Evolutionary conservation across 2,888 invertebrate species (phyloP).

Genomic region (Macropis europaea): DNA sequence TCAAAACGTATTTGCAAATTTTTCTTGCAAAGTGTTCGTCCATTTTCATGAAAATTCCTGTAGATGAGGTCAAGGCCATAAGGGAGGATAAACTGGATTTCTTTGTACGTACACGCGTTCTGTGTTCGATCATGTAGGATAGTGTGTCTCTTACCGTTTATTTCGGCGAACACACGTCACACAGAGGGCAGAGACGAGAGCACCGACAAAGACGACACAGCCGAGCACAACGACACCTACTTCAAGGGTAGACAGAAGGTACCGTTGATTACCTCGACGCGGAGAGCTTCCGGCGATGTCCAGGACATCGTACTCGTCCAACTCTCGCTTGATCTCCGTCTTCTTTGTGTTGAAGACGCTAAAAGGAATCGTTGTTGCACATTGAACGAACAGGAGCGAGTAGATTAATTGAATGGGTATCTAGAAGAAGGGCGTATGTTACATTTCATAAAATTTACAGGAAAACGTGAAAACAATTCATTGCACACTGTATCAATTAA

Average conservation of each 20-base stretch:
- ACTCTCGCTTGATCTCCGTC: conserved; percentile 82
- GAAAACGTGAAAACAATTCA: no score
- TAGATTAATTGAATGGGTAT: not conserved
- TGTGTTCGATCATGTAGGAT: not conserved
- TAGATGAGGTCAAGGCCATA: no score
- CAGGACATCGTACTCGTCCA: conserved; percentile 86
- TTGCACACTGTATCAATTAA: no score
- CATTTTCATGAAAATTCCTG: not conserved
- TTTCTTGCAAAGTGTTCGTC: no score
- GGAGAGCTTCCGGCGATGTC: conserved; percentile 82
- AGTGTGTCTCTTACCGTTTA: conserved; percentile 80
- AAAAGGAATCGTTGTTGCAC: conserved; percentile 52
- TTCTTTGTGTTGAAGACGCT: conserved; percentile 85
- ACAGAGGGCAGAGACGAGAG: conserved; percentile 89
- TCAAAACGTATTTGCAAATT: no score
- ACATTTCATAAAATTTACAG: no score
- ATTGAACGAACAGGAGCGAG: no score
- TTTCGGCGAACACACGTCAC: conserved; percentile 86
- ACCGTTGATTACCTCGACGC: conserved; percentile 78
- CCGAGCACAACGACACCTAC: conserved; percentile 90
- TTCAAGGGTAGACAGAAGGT: conserved; percentile 86
- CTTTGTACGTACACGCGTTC: no score
- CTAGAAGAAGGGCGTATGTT: no score
- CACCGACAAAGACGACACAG: conserved; percentile 90
- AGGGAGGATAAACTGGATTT: no score